Base-by-base conservation (phyloP, 2,888 invertebrate species). In the Epistrophe grossulariae region DNA sequence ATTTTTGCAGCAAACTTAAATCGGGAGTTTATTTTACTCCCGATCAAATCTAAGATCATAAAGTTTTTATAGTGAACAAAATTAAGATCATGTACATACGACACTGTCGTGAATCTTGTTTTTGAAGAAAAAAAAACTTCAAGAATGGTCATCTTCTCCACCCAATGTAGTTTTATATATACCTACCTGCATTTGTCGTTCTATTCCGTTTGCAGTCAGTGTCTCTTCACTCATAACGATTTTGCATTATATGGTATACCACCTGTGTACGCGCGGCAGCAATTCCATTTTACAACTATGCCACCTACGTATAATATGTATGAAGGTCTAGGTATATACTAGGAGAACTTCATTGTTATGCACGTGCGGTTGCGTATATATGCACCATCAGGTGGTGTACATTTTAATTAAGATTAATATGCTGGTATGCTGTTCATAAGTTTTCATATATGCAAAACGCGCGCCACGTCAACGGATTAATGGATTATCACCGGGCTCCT, bases 371-470 rank as follows among this genome's bases (percentile, higher is more conserved):
- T 19, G 68, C 62, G 70, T 62, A 43, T 6, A 1, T 35, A 6
- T 35, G 35, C 35, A 35, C 35, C 82, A 82, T 81, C 85, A 85
- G 85, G 85, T 85, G 85, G 62, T 68, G 59, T 78, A 82, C 78
- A 85, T 82, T 85, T 85, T 85, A 85, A 85, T 85, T 85, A 85
- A 82, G 85, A 85, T 85, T 85, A 85, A 85, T 85, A 85, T 64
- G 68, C 68, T 85, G 78, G 64, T 43, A 60, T 71, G 77, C 73
- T 28, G 72, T 82, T 82, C 81, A 78, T 78, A 82, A 85, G 70
- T 82, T 82, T 74, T 71, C 73, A 73, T 82, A 85, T 85, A 85
- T 85, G 85, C 82, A 81, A 85, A 85, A 82, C 64, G 85, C 82
- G 82, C 78, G 62, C 55, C 43, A 40, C 50, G 85, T 78, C 85